A percentile compares a stretch with the other conserved stretches of the same genome.
phyloP scores from a whole-genome alignment of 2,888 invertebrate species.

The Atrina japonica region DNA sequence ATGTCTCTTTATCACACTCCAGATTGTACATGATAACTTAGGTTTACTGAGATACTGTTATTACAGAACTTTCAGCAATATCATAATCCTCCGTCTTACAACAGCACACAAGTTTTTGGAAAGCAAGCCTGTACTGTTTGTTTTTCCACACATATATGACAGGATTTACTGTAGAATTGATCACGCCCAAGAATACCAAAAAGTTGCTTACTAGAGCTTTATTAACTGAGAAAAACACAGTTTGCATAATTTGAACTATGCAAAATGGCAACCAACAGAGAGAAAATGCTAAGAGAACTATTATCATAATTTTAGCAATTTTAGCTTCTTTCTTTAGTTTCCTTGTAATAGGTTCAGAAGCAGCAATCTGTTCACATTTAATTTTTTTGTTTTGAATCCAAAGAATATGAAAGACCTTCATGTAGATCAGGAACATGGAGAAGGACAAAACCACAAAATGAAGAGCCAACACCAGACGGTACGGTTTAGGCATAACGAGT shows the following conservation, averaged over 20 bases:
- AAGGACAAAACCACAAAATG: slow-evolving; percentile 46
- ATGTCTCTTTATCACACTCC: too few species aligned
- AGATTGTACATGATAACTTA: too few species aligned
- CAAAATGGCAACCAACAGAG: slow-evolving; percentile 60
- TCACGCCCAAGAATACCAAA: slow-evolving; percentile 55
- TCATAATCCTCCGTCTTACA: background rate
- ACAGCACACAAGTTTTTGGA: slow-evolving; percentile 48
- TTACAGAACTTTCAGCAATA: too few species aligned
- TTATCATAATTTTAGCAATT: slow-evolving; percentile 42
- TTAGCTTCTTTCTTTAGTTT: slow-evolving; percentile 28
- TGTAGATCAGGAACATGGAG: slow-evolving; percentile 50
- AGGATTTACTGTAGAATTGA: slow-evolving; percentile 60
- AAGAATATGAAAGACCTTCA: slow-evolving; percentile 45
- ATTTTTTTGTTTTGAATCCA: slow-evolving; percentile 47
- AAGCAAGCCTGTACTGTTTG: slow-evolving; percentile 50
- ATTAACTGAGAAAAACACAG: slow-evolving; percentile 18
- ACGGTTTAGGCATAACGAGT: slow-evolving; percentile 48
- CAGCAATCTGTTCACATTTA: slow-evolving; percentile 12
- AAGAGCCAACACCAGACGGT: slow-evolving; percentile 37
- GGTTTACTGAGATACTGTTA: too few species aligned
- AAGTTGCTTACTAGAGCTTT: slow-evolving; percentile 44
- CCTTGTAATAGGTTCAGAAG: background rate
- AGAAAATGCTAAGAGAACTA: slow-evolving; percentile 54
- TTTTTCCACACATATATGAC: slow-evolving; percentile 63
- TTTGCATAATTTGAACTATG: slow-evolving; percentile 48